A percentile compares a stretch with the other conserved stretches of the same genome.
Evolutionary conservation across 2,888 invertebrate genomes (phyloP).

Genomic region (Drosophila limbata): DNA sequence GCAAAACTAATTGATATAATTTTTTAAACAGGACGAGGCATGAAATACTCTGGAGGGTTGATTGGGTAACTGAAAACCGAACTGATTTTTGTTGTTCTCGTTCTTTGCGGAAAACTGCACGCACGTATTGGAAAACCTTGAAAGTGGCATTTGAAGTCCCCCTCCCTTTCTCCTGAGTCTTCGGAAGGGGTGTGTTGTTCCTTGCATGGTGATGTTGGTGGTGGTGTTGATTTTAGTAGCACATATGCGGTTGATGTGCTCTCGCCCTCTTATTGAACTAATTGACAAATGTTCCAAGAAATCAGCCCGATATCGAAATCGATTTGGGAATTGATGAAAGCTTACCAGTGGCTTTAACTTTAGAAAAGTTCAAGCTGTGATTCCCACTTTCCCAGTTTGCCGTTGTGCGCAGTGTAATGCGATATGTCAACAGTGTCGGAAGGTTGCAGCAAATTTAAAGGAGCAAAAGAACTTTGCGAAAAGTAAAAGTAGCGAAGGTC

Average conservation of each 20-base stretch:
- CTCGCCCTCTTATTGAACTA: conserved; percentile 72
- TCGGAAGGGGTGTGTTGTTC: conserved; percentile 27
- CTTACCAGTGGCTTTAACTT: conserved; percentile 29
- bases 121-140: conserved; percentile 30
- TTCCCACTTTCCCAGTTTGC: conserved; percentile 5
- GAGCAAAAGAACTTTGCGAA: conserved; percentile 53
- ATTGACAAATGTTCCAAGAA: conserved; percentile 72
- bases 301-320: conserved; percentile 39
- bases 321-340: conserved; percentile 57
- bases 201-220: conserved; percentile 17
- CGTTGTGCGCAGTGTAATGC: conserved; percentile 65
- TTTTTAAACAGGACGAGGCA: conserved; percentile 28
- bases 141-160: conserved; percentile 33
- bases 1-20: conserved; percentile 57
- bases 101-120: conserved; percentile 34
- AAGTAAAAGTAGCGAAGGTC: conserved; percentile 81
- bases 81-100: conserved; percentile 31
- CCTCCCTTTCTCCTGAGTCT: background rate
- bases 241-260: conserved; percentile 69
- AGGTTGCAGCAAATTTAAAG: conserved; percentile 68
- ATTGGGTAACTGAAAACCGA: conserved; percentile 13
- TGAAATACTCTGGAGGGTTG: conserved; percentile 18
- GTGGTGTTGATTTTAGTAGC: conserved; percentile 48
- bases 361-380: conserved; percentile 33
- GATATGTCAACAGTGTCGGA: conserved; percentile 80